A percentile compares a stretch with the other conserved stretches of the same genome.
phyloP scores from a whole-genome alignment of 2,888 invertebrate species.

The Pyrochroa serraticornis region DNA sequence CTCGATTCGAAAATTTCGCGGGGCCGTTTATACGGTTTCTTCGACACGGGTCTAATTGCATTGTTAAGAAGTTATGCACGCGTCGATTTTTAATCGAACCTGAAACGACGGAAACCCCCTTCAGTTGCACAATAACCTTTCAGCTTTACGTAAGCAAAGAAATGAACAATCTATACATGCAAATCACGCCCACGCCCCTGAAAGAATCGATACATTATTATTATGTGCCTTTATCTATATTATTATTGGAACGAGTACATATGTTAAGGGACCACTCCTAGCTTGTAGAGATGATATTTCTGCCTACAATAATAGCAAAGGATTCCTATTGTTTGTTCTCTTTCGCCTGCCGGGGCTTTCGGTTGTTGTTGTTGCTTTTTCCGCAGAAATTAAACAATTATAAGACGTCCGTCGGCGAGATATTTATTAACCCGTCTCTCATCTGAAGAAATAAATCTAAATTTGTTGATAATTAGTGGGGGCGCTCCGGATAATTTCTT shows the following conservation, averaged over 20 bases:
- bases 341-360: constrained; percentile 9
- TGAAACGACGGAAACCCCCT: no score
- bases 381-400: neutral
- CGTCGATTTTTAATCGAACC: constrained; percentile 14
- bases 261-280: constrained; percentile 54
- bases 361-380: constrained; percentile 17
- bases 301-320: constrained; percentile 45
- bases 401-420: constrained; percentile 1
- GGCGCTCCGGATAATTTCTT: constrained; percentile 27
- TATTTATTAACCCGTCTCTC: constrained; percentile 15
- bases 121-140: constrained; percentile 18
- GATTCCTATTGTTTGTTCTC: constrained; percentile 26
- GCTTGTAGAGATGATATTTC: constrained; percentile 50
- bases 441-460: constrained; percentile 33
- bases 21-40: no score
- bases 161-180: constrained; percentile 45
- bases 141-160: constrained; percentile 24
- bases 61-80: constrained; percentile 4
- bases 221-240: constrained; percentile 56
- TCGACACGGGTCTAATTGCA: no score
- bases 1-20: no score
- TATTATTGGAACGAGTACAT: constrained; percentile 55
- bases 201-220: constrained; percentile 54
- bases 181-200: constrained; percentile 53
- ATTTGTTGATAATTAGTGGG: constrained; percentile 37